These are phyloP conservation scores for Tribolium freemani DNA, from an alignment of 2,888 invertebrate genomes.

Conservation along the genomic window DNA sequence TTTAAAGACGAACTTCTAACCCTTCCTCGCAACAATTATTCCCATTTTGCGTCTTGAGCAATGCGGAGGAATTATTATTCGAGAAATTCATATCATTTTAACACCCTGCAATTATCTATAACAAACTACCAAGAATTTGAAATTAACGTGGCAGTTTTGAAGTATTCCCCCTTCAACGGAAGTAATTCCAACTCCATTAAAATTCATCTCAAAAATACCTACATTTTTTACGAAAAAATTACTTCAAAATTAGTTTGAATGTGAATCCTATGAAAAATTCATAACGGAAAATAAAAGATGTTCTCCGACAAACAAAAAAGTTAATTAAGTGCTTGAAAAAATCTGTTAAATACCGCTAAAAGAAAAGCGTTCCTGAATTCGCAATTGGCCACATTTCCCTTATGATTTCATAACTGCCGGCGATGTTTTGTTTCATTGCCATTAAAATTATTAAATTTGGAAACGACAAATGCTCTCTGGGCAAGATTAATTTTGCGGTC, in stretches of 20 bases:
- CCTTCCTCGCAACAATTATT: background rate
- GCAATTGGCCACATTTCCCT: background rate
- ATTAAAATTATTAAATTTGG: conserved; percentile 23
- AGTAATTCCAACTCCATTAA: background rate
- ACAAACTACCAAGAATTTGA: background rate
- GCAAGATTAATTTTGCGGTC: too few relatives aligned
- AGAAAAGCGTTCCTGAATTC: background rate
- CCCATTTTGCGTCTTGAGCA: background rate
- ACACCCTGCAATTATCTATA: background rate
- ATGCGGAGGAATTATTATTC: conserved; percentile 9
- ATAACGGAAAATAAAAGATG: background rate
- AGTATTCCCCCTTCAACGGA: background rate
- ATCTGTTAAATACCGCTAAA: background rate
- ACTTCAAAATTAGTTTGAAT: background rate
- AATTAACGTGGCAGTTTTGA: background rate
- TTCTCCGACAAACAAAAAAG: background rate
- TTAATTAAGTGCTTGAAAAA: background rate
- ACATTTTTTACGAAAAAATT: background rate
- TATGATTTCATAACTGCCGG: background rate
- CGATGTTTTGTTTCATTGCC: conserved; percentile 4
- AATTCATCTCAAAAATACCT: background rate
- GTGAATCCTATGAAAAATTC: background rate
- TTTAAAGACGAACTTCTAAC: conserved; percentile 18
- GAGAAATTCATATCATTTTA: background rate
- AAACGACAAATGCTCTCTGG: background rate